Conservation (phyloP, 2,113 vertebrate genomes). For the Nerophis ophidion region DNA sequence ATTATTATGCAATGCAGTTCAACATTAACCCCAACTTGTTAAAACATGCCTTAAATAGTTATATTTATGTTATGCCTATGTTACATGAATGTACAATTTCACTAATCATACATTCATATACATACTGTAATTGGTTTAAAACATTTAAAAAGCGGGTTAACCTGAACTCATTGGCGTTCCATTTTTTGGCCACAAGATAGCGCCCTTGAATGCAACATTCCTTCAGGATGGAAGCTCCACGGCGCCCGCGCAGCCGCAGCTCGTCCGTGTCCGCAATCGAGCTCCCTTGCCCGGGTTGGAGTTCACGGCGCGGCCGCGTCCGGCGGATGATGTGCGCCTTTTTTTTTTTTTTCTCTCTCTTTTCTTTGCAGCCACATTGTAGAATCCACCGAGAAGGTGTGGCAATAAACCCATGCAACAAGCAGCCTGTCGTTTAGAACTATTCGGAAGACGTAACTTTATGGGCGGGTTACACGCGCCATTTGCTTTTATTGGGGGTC, state of each 20-base stretch:
- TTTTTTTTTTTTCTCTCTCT: too few relatives aligned
- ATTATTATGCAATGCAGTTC: too few relatives aligned
- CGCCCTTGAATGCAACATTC: conserved; percentile 58
- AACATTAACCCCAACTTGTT: too few relatives aligned
- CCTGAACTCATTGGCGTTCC: not conserved
- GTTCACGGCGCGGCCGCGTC: conserved; percentile 60
- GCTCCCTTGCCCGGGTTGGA: conserved; percentile 59
- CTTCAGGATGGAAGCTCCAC: not conserved
- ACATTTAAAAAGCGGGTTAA: not conserved
- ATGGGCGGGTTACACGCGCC: conserved; percentile 51
- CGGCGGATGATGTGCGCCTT: conserved; percentile 50
- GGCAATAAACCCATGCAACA: conserved; percentile 67
- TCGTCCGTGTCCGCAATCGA: not conserved
- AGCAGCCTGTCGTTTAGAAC: conserved; percentile 61
- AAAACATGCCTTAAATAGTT: too few relatives aligned
- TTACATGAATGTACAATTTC: too few relatives aligned
- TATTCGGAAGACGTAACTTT: conserved; percentile 74
- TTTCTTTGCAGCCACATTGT: conserved; percentile 41
- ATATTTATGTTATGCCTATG: too few relatives aligned
- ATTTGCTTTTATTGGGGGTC: conserved; percentile 62
- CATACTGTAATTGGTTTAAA: too few relatives aligned
- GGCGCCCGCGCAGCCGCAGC: conserved; percentile 21
- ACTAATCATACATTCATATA: too few relatives aligned
- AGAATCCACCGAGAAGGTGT: conserved; percentile 47
- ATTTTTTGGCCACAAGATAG: conserved; percentile 55